phyloP scores from a whole-genome alignment of 2,888 invertebrate genomes.

The Mycalesis mineus region DNA sequence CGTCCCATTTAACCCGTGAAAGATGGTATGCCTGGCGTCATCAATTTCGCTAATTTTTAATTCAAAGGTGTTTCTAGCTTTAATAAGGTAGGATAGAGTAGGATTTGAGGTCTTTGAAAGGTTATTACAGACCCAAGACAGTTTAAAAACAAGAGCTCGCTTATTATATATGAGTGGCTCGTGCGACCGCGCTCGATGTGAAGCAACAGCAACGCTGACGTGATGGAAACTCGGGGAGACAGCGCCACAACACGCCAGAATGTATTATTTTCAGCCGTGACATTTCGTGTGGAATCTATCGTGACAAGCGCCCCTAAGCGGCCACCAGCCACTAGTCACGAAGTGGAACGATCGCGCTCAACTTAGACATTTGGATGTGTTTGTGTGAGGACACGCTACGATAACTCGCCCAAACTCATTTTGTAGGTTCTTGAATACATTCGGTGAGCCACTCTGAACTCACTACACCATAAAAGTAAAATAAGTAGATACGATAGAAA shows the following conservation, averaged over 20 bases:
- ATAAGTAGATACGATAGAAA: no score
- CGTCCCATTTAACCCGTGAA: no score
- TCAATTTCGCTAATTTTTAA: no score
- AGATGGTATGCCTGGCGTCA: no score
- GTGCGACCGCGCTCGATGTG: not conserved
- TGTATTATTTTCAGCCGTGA: constrained; percentile 34
- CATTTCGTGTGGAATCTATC: constrained; percentile 36
- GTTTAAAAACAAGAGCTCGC: no score
- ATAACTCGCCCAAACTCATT: not conserved
- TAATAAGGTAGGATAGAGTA: no score
- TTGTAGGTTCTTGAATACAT: not conserved
- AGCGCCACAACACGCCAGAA: constrained; percentile 19
- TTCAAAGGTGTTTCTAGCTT: no score
- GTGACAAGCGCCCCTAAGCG: constrained; percentile 28
- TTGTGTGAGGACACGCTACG: constrained; percentile 1
- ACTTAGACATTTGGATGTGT: constrained; percentile 27
- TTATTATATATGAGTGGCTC: no score
- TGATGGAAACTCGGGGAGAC: constrained; percentile 22
- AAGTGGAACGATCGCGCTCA: constrained; percentile 27
- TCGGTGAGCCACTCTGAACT: not conserved
- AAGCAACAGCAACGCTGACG: not conserved
- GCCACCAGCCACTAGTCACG: constrained; percentile 25
- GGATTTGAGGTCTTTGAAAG: no score
- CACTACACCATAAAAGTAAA: not conserved
- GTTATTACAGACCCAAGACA: no score